A percentile compares a stretch with the other conserved stretches of the same genome.
Evolutionary conservation across 1,140 invertebrate genomes (phyloP).

Genomic region (Halictus rubicundus): DNA sequence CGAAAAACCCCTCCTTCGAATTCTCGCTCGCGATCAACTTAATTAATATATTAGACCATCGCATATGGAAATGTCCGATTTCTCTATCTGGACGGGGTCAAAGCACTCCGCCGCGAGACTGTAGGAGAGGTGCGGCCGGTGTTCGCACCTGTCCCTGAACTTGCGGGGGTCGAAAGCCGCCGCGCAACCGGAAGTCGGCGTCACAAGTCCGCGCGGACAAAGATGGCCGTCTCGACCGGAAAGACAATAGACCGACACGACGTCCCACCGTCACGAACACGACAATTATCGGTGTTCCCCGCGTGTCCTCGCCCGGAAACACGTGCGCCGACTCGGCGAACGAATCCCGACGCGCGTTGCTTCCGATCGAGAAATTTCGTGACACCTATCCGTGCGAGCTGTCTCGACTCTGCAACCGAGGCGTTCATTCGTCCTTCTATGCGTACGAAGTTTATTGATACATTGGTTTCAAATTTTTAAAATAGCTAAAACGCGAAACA

Average conservation of each 20-base stretch:
- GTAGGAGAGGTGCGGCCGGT: too few species aligned
- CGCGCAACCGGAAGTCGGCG: neutral
- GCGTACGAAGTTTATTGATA: too few species aligned
- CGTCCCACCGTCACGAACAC: constrained; percentile 24
- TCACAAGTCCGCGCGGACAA: neutral
- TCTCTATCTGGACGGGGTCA: too few species aligned
- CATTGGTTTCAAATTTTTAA: too few species aligned
- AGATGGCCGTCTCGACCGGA: neutral
- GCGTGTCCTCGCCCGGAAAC: constrained; percentile 36
- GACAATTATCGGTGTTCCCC: constrained; percentile 34
- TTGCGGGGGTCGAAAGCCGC: neutral
- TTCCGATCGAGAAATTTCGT: too few species aligned
- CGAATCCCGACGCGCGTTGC: neutral
- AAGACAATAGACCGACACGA: constrained; percentile 7
- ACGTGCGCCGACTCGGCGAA: constrained; percentile 46
- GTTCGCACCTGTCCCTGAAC: neutral
- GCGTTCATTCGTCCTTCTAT: too few species aligned
- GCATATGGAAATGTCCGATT: too few species aligned
- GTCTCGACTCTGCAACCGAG: too few species aligned
- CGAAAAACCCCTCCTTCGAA: constrained; percentile 4
- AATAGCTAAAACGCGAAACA: too few species aligned
- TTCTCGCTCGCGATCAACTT: constrained; percentile 15
- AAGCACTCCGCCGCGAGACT: too few species aligned
- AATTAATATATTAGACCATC: too few species aligned
- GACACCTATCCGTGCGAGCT: too few species aligned